phyloP scores from a whole-genome alignment of 2,113 vertebrate genomes.

The Malaclemys terrapin region DNA sequence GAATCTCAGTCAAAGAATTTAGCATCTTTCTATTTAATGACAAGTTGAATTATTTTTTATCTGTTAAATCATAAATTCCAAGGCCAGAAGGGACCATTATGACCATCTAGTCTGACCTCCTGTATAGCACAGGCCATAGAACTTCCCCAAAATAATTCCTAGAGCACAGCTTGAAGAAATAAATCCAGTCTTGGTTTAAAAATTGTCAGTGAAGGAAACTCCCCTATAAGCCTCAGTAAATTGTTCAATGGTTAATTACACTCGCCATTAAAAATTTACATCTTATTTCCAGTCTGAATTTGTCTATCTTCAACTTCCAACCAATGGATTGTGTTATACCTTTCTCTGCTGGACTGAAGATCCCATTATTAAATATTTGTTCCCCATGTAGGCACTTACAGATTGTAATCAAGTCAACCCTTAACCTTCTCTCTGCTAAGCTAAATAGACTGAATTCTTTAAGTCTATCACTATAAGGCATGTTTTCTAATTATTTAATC shows the following conservation, averaged over 20 bases:
- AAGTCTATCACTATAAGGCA: neutral
- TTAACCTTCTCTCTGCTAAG: neutral
- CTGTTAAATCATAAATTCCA: neutral
- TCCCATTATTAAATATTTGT: neutral
- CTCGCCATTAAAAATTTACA: neutral
- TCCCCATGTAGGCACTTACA: neutral
- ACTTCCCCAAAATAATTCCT: neutral
- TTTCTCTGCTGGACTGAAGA: neutral
- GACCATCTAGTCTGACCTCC: neutral
- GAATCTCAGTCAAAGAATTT: neutral
- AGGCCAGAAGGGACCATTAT: neutral
- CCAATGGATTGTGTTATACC: neutral
- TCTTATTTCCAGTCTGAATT: no score
- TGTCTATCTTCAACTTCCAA: neutral
- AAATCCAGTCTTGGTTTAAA: neutral
- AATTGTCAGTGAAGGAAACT: neutral
- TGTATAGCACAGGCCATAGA: no score
- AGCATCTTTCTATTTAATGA: neutral
- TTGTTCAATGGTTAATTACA: neutral
- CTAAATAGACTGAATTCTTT: neutral
- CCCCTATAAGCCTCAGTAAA: neutral
- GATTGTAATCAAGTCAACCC: no score
- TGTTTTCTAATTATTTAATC: neutral
- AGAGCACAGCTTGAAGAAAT: neutral
- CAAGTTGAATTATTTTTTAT: neutral